Evolutionary conservation across 1,140 invertebrate genomes (phyloP).

Genomic region (Penaeus indicus): DNA sequence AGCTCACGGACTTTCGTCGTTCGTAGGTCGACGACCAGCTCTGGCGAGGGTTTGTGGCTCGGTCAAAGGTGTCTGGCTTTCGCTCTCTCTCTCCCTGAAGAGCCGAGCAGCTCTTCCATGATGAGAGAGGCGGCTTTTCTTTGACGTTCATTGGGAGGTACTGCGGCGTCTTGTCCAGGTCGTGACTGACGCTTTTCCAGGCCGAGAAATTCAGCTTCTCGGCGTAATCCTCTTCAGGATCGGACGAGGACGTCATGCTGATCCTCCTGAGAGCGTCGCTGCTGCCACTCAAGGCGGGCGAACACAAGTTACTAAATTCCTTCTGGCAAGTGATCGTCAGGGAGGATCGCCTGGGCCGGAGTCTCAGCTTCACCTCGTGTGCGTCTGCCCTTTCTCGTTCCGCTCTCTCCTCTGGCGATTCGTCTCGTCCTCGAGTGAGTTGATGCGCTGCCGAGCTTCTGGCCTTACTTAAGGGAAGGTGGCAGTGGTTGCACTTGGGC

Average conservation of each 20-base stretch:
- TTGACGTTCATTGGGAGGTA: background rate
- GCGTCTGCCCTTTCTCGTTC: background rate
- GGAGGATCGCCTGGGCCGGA: background rate
- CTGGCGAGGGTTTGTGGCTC: constrained; percentile 12
- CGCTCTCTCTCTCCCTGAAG: background rate
- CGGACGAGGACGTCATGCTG: background rate
- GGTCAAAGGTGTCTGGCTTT: too few species aligned
- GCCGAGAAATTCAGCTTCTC: background rate
- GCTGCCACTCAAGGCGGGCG: background rate
- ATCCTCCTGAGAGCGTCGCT: background rate
- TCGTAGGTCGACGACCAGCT: constrained; percentile 45
- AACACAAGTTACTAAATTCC: constrained; percentile 31
- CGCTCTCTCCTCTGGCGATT: background rate
- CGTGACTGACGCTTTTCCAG: constrained; percentile 29
- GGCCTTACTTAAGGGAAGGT: too few species aligned
- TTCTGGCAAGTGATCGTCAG: constrained; percentile 16
- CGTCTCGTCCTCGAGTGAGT: too few species aligned
- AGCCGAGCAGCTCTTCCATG: constrained; percentile 47
- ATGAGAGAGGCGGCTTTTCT: constrained; percentile 1
- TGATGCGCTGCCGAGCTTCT: too few species aligned
- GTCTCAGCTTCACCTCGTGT: background rate
- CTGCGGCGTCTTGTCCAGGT: background rate
- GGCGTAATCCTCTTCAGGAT: background rate
- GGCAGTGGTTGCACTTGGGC: too few species aligned
- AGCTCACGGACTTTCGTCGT: constrained; percentile 60